Evolutionary conservation across 2,888 invertebrate genomes (phyloP).

Genomic region (Pogonocherus hispidulus): DNA sequence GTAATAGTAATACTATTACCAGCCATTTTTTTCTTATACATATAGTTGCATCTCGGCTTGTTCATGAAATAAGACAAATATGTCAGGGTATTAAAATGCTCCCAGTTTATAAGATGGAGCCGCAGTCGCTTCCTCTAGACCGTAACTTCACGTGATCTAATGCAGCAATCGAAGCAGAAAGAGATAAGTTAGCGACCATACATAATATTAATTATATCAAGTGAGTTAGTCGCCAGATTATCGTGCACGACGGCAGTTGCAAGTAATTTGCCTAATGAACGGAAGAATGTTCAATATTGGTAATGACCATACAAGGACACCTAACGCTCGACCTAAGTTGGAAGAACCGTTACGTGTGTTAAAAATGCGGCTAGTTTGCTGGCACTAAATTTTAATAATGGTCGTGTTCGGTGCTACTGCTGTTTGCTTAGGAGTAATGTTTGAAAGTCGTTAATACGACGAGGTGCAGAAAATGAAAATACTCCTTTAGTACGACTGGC

Average conservation of each 20-base stretch:
- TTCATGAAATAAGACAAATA: no score
- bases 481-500: background rate
- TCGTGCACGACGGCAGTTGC: background rate
- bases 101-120: no score
- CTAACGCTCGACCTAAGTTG: background rate
- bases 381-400: background rate
- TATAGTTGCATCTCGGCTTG: no score
- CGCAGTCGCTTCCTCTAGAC: constrained; percentile 42
- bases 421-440: background rate
- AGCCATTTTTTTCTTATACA: no score
- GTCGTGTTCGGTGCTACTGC: no score
- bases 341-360: constrained; percentile 8
- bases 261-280: constrained; percentile 28
- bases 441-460: no score
- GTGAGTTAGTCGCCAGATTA: constrained; percentile 14
- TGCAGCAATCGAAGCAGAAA: constrained; percentile 48
- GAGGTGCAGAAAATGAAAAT: background rate
- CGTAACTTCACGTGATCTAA: constrained; percentile 44
- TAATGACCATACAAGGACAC: constrained; percentile 8
- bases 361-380: background rate
- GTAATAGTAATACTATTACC: no score
- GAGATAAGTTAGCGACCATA: constrained; percentile 43
- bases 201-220: constrained; percentile 24
- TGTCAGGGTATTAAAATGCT: no score
- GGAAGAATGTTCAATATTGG: constrained; percentile 23